Evolutionary conservation across 2,113 vertebrate genomes (phyloP), one percentile per base, ranked within the genome.

Genomic region (Sminthopsis crassicaudata): DNA sequence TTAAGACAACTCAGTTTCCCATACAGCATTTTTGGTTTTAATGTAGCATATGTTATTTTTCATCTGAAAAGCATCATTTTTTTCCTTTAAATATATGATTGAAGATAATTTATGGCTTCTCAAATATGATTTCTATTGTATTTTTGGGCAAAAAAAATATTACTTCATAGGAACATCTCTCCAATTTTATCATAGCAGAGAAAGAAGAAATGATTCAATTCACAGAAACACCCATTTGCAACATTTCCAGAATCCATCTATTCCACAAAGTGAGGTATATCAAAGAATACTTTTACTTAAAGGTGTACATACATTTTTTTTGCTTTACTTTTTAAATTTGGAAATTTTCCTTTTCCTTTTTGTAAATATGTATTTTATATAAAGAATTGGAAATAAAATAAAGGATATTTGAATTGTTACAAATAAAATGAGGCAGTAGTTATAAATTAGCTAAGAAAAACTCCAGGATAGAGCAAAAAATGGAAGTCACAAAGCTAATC

Each of bases 301-400:
- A 89, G 2, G 23, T 14, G 1, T 42, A 8, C 5, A 23, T n/a
- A 23, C 23, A 7, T 26, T 3, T 53, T 2, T 50, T 84, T 51
- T 4, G 46, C 16, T 92, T 24, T 16, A 30, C 94, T 55, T 93
- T 48, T 84, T 36, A 67, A 67, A n/a, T 23, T 93, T 46, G n/a
- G 30, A 8, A 53, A 60, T 67, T 7, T 30, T 95, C 19, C 5
- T 76, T 12, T 76, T n/a, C 67, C 2, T 42, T 84, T 8, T 22
- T 76, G n/a, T n/a, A 16, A 76, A 84, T 8, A 42, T 42, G n/a
- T n/a, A 6, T 94, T 92, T 24, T 50, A n/a, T 50, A 84, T 93
- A 92, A 94, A 93, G 89, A 94, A 95, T 76, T 90, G 24, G 52
- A 95, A 95, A 92, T 88, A 84, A 24, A 51, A 94, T 27, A 91